phyloP scores from a whole-genome alignment of 2,888 invertebrate species.

The Coelinius sp. region DNA sequence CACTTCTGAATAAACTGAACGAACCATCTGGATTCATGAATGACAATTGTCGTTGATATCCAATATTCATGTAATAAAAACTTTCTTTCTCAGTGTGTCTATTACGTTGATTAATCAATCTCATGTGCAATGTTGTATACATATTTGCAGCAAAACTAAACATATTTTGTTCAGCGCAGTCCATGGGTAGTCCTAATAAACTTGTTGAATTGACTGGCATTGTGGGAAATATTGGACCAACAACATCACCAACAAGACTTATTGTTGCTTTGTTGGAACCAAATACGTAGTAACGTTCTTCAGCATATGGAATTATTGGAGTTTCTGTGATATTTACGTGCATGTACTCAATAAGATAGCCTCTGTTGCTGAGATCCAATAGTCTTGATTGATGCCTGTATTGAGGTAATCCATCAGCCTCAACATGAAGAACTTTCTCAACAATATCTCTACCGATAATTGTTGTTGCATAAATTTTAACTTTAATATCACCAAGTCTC shows the following conservation, averaged over 20 bases:
- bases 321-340: conserved; percentile 96
- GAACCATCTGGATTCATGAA: conserved; percentile 93
- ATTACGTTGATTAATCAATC: conserved; percentile 90
- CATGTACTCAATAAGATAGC: conserved; percentile 94
- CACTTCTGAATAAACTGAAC: conserved; percentile 91
- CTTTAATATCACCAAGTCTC: conserved; percentile 81
- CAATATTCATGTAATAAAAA: conserved; percentile 90
- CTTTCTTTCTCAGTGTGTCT: conserved; percentile 84
- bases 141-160: conserved; percentile 97
- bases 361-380: conserved; percentile 91
- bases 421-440: conserved; percentile 78
- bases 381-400: conserved; percentile 93
- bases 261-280: conserved; percentile 90
- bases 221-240: conserved; percentile 92
- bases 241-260: conserved; percentile 91
- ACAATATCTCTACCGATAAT: conserved; percentile 82
- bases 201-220: conserved; percentile 93
- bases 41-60: conserved; percentile 90
- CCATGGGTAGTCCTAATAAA: conserved; percentile 86
- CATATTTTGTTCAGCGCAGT: conserved; percentile 94
- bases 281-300: conserved; percentile 92
- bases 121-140: conserved; percentile 92
- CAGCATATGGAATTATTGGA: conserved; percentile 92
- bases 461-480: conserved; percentile 84
- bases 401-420: conserved; percentile 93